A percentile compares a stretch with the other conserved stretches of the same genome.
These are phyloP conservation scores for Pampus argenteus DNA, from an alignment of 2,797 vertebrate species.

Conservation along the genomic window DNA sequence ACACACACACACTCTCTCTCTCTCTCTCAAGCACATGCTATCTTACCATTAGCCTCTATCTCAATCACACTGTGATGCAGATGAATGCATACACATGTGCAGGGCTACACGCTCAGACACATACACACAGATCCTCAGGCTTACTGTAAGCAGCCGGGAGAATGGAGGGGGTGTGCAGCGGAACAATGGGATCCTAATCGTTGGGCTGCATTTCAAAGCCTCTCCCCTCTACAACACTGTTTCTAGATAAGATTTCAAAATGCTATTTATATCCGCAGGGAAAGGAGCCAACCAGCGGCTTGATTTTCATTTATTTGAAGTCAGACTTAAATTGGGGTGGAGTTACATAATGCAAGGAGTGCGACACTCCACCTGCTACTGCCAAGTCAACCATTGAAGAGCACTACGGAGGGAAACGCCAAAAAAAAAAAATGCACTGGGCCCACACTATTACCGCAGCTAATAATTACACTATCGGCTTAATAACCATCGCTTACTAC, in stretches of 20 bases:
- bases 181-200: conserved; percentile 85
- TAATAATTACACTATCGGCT: conserved; percentile 67
- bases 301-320: conserved; percentile 84
- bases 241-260: conserved; percentile 85
- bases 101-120: conserved; percentile 47
- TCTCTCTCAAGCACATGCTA: conserved; percentile 57
- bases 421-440: conserved; percentile 29
- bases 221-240: conserved; percentile 80
- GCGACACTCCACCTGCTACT: conserved; percentile 77
- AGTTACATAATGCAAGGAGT: conserved; percentile 80
- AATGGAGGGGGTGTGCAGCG: conserved; percentile 77
- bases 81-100: conserved; percentile 63
- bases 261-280: conserved; percentile 82
- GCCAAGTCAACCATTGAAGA: conserved; percentile 55
- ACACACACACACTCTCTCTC: conserved; percentile 47
- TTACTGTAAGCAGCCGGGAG: conserved; percentile 83
- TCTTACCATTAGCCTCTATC: conserved; percentile 69
- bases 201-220: conserved; percentile 83
- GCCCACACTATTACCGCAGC: conserved; percentile 51
- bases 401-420: conserved; percentile 34
- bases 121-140: conserved; percentile 74
- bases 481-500: conserved; percentile 53
- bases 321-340: conserved; percentile 81
- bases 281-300: conserved; percentile 75
- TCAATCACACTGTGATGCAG: conserved; percentile 66